Conservation (phyloP, 2,888 invertebrate species). For the Sepioteuthis lessoniana region DNA sequence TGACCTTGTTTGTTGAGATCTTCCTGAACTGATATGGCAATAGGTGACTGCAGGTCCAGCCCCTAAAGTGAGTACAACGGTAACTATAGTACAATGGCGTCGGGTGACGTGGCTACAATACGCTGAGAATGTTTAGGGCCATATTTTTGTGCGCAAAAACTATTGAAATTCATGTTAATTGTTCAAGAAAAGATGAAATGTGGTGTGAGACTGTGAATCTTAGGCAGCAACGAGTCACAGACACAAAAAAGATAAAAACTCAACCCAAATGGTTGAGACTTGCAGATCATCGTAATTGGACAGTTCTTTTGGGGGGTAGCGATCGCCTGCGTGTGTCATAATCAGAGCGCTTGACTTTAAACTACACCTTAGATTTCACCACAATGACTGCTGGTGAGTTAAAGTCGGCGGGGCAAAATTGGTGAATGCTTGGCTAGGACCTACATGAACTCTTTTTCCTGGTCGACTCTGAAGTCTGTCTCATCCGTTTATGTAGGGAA, state of each 20-base stretch:
- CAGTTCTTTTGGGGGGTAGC: not conserved
- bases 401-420: not conserved
- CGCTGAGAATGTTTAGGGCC: not conserved
- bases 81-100: not conserved
- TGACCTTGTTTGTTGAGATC: not conserved
- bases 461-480: not conserved
- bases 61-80: not conserved
- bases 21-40: not conserved
- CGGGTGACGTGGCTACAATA: not conserved
- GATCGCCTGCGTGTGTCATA: not conserved
- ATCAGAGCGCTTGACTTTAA: no score
- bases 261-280: not conserved
- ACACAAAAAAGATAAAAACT: not conserved
- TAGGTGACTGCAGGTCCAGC: not conserved
- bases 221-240: not conserved
- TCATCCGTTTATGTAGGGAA: not conserved
- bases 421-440: not conserved
- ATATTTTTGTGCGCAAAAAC: not conserved
- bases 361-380: not conserved
- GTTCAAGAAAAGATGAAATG: constrained; percentile 33
- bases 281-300: not conserved
- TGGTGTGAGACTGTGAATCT: not conserved
- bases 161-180: not conserved
- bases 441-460: not conserved
- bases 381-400: not conserved